These are phyloP conservation scores for Acanthacorydalis orientalis DNA, from an alignment of 2,888 invertebrate species.

Conservation along the genomic window DNA sequence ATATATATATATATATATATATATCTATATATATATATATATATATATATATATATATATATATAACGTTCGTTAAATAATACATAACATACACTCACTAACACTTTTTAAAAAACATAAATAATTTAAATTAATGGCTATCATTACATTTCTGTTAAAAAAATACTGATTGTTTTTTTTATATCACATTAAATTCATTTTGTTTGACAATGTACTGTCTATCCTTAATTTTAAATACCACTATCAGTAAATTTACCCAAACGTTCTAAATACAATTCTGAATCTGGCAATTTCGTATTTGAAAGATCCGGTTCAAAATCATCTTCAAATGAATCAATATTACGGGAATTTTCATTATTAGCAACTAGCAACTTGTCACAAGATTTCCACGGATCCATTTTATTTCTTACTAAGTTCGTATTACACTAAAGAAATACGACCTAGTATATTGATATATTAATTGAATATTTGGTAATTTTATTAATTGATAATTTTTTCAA, in stretches of 20 bases:
- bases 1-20: too few relatives aligned
- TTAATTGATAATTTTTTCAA: too few relatives aligned
- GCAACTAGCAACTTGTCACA: not conserved
- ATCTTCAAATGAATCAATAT: conserved; percentile 31
- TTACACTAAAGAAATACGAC: not conserved
- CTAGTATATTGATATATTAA: too few relatives aligned
- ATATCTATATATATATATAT: too few relatives aligned
- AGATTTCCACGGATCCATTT: conserved; percentile 10
- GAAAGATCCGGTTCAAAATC: conserved; percentile 31
- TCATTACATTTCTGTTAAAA: not conserved
- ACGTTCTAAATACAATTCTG: conserved; percentile 45
- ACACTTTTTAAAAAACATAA: too few relatives aligned
- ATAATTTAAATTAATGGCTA: too few relatives aligned
- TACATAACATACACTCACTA: too few relatives aligned
- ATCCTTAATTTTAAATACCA: not conserved
- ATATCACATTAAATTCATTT: not conserved
- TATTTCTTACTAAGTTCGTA: not conserved
- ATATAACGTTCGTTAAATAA: too few relatives aligned
- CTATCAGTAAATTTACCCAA: conserved; percentile 35
- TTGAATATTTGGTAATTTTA: too few relatives aligned
- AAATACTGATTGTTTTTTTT: conserved; percentile 1
- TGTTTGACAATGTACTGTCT: not conserved
- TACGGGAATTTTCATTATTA: conserved; percentile 3
- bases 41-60: too few relatives aligned
- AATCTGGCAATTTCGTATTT: conserved; percentile 36